Base-by-base conservation (phyloP, 2,888 invertebrate genomes). In the Silvanus unidentatus region DNA sequence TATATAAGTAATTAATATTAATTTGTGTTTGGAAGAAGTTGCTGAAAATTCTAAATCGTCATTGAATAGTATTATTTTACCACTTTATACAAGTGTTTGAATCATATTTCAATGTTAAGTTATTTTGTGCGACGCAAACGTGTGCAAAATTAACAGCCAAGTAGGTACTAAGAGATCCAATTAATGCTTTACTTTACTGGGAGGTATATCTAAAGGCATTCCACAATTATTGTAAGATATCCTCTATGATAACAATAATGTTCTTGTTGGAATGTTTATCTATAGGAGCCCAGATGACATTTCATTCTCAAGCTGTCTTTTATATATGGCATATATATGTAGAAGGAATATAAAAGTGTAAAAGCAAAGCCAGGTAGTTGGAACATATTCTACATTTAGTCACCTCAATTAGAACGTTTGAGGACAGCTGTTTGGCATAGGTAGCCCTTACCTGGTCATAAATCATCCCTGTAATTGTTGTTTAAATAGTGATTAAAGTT, bases 401-500 rank as follows among this genome's bases (percentile, higher is more conserved):
- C 41, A 39, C 42, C 45, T 44, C 53, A 53, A 53, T 53, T 49
- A 49, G 49, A 29, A 38, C 40, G 12, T 11, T 12, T 32, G 3
- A 32, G n/a, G n/a, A 47, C 53, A 53, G 53, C 53, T 51, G 50
- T 49, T 53, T n/a, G n/a, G 22, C 8, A 22, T 22, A 22, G n/a
- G n/a, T n/a, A n/a, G n/a, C n/a, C 36, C 44, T 12, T 40, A 39
- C 47, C 49, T 47, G 34, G 38, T 11, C 48, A 53, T 53, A 53
- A 53, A 53, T 53, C 53, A 53, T 49, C 39, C 39, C 3, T 40
- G 29, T 53, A 51, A 49, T 49, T 43, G 50, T 44, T 45, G 50
- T 51, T 42, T 44, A 49, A 43, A 48, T 49, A 51, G 32, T 32
- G 3, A 22, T 22, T 22, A 22, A 22, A 22, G 3, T 22, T 22